Conservation (phyloP, 2,888 invertebrate genomes). For the Parnassius mnemosyne region DNA sequence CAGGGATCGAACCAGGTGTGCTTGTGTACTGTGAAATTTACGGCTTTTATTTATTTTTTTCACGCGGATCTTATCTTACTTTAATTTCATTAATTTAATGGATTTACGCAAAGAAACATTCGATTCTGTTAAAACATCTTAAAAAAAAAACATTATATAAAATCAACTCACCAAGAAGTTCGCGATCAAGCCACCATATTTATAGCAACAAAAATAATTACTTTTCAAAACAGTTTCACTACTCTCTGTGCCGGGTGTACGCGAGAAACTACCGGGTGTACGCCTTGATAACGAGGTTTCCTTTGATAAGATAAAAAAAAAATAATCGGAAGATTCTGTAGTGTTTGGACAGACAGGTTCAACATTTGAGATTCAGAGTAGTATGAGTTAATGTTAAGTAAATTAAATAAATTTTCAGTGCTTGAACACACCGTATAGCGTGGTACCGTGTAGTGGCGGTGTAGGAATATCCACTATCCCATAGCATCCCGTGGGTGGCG, state of each 20-base stretch:
- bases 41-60: too few relatives aligned
- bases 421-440: too few relatives aligned
- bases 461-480: too few relatives aligned
- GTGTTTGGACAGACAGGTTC: constrained; percentile 13
- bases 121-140: not conserved
- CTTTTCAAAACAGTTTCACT: constrained; percentile 1
- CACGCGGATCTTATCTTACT: too few relatives aligned
- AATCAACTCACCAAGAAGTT: constrained; percentile 4
- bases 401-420: too few relatives aligned
- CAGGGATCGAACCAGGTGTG: too few relatives aligned
- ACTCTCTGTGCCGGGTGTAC: constrained; percentile 8
- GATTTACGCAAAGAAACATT: too few relatives aligned
- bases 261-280: constrained; percentile 19
- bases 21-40: too few relatives aligned
- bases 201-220: constrained; percentile 1
- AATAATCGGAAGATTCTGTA: constrained; percentile 21
- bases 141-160: not conserved
- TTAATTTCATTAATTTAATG: too few relatives aligned
- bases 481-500: too few relatives aligned
- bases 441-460: too few relatives aligned
- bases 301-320: constrained; percentile 27
- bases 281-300: constrained; percentile 20
- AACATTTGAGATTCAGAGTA: constrained; percentile 1
- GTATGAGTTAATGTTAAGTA: not conserved
- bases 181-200: not conserved